A percentile compares a stretch with the other conserved stretches of the same genome.
Evolutionary conservation across 1,140 invertebrate genomes (phyloP).

Genomic region (Cotesia chilonis): DNA sequence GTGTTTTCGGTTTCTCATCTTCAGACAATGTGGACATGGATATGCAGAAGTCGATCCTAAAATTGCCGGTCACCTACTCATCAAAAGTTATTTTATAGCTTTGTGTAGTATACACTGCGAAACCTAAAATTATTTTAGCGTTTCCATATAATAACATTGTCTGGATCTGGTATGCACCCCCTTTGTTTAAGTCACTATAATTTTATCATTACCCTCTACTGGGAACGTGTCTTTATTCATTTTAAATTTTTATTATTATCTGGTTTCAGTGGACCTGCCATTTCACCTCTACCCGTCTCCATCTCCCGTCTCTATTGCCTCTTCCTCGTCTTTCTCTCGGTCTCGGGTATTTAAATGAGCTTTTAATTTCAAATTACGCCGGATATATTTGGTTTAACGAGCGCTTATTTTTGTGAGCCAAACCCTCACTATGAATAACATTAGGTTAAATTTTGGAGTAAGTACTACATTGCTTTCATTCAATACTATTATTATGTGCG

Average conservation of each 20-base stretch:
- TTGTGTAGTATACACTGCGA: conserved; percentile 32
- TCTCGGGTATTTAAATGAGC: conserved; percentile 48
- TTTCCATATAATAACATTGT: conserved; percentile 51
- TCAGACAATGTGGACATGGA: conserved; percentile 3
- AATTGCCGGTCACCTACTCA: conserved; percentile 21
- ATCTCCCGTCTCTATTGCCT: no score
- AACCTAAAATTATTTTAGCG: conserved; percentile 50
- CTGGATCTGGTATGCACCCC: conserved; percentile 32
- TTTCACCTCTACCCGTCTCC: conserved; percentile 35
- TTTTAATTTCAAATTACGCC: conserved; percentile 58
- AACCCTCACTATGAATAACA: conserved; percentile 55
- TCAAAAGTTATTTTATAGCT: conserved; percentile 17
- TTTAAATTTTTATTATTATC: conserved; percentile 51
- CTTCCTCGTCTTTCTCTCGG: no score
- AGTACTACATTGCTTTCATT: neutral
- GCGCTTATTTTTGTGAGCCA: conserved; percentile 40
- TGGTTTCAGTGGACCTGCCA: conserved; percentile 40
- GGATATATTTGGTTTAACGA: conserved; percentile 55
- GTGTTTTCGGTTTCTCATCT: neutral
- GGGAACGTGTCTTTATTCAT: conserved; percentile 51
- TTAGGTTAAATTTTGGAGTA: conserved; percentile 41
- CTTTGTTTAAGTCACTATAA: conserved; percentile 50
- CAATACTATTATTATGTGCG: neutral
- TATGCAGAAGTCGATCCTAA: conserved; percentile 24
- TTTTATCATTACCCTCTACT: conserved; percentile 51